phyloP scores from a whole-genome alignment of 2,797 vertebrate genomes.

The Pangasius larnaudii region DNA sequence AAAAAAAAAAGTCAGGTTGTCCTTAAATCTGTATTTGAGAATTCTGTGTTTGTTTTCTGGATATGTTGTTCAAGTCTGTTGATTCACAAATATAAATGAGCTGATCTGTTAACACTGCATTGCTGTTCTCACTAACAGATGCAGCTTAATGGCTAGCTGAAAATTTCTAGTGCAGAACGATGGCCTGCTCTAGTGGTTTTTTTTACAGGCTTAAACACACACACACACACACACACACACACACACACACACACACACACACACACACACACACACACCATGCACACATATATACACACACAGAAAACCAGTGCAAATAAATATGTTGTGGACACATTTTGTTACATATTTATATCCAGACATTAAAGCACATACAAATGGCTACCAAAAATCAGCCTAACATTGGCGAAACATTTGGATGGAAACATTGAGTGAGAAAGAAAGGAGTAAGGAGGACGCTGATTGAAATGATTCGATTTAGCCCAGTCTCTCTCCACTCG shows the following conservation, averaged over 20 bases:
- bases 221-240: not conserved
- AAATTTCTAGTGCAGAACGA: not conserved
- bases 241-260: not conserved
- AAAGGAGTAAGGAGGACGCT: not conserved
- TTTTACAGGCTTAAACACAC: slow-evolving; percentile 1
- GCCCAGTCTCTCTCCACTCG: slow-evolving; percentile 21
- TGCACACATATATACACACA: not conserved
- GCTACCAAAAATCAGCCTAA: not conserved
- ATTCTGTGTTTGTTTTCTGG: not conserved
- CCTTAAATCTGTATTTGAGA: no score
- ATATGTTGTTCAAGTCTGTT: not conserved
- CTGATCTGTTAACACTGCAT: not conserved
- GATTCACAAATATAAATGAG: slow-evolving; percentile 11
- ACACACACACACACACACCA: no score
- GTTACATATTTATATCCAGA: slow-evolving; percentile 8
- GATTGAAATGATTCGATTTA: slow-evolving; percentile 21
- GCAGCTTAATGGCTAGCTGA: not conserved
- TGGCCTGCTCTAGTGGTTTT: not conserved
- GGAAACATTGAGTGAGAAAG: not conserved
- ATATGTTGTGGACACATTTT: not conserved
- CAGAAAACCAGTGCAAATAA: not conserved
- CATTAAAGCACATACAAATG: not conserved
- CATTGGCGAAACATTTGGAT: not conserved
- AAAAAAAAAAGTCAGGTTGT: not conserved
- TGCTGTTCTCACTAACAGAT: not conserved